Evolutionary conservation across 1,140 invertebrate genomes (phyloP), one percentile per base, ranked within the genome.

Genomic region (Choristoneura fumiferana): DNA sequence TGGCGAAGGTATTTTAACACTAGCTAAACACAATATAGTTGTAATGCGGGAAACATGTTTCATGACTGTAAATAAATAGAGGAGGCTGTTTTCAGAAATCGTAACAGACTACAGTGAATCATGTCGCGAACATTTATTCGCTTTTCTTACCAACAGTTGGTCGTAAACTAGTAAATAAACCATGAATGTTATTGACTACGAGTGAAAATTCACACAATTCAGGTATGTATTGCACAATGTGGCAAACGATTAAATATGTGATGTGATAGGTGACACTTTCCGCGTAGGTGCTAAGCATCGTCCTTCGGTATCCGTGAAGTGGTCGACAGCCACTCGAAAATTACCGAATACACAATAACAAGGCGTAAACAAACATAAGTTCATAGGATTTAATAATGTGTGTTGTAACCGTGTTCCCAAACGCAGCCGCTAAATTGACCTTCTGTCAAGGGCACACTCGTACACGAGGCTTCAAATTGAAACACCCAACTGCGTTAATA

Each of bases 401-500:
- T 79, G 71, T 76, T 75, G 71, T 63, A 81, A 84, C 58, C 45
- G 56, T 61, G 62, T 63, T 71, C 64, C 71, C 63, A 77, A 69
- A 61, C 58, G 68, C 60, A 62, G 54, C 65, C 56, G 55, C 62
- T 69, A 67, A 79, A 76, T 78, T 73, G 79, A 81, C 83, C 83
- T 86, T 76, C 70, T 59, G 57, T 64, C 80, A 84, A 84, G 84
- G 81, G 62, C 78, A 73, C 56, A 52, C 37, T 53, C 45, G 63
- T 43, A 65, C 64, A 75, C 64, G 65, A 65, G 62, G 75, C 71
- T 69, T 71, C 66, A 62, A 74, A 81, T 81, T 76, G 76, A 79
- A 81, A 79, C 71, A 76, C 67, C 43, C 69, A 68, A 72, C 72
- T 45, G 69, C 65, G 75, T 81, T 84, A 84, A 84, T 86, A 82